Percentiles rank a stretch among this genome's conserved stretches.
Evolutionary conservation across 2,888 invertebrate species (phyloP).

Genomic region (Eugnorisma glareosa): DNA sequence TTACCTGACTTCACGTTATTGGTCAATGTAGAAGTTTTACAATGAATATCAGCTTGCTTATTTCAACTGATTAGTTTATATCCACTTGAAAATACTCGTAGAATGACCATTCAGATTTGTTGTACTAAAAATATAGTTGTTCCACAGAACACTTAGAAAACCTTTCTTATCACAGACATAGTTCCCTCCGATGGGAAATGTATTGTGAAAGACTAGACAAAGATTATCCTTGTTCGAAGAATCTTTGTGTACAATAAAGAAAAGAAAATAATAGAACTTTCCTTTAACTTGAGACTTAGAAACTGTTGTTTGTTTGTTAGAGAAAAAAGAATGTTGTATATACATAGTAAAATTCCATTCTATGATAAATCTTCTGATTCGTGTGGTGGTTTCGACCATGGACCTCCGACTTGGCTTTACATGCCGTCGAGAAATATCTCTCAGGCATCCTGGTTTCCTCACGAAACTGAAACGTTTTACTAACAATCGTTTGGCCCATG

Average conservation of each 20-base stretch:
- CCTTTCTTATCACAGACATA: background rate
- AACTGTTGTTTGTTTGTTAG: background rate
- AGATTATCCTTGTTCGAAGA: conserved; percentile 20
- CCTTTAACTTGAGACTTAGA: background rate
- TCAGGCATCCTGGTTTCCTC: no score
- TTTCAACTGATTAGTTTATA: no score
- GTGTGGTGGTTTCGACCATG: no score
- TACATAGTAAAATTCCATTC: background rate
- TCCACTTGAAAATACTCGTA: no score
- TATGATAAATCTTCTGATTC: no score
- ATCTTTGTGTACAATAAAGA: background rate
- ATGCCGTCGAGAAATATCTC: no score
- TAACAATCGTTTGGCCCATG: no score
- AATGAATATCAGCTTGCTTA: no score
- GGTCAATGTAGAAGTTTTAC: no score
- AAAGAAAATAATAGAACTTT: conserved; percentile 14
- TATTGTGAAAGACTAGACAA: background rate
- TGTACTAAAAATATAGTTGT: background rate
- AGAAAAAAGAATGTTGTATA: background rate
- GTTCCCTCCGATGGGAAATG: background rate
- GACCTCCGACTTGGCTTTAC: no score
- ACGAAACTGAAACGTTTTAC: no score
- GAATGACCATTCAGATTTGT: background rate
- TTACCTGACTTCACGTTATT: no score
- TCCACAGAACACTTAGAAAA: background rate